Base-by-base conservation (phyloP, 2,888 invertebrate species). In the Hesperia comma region DNA sequence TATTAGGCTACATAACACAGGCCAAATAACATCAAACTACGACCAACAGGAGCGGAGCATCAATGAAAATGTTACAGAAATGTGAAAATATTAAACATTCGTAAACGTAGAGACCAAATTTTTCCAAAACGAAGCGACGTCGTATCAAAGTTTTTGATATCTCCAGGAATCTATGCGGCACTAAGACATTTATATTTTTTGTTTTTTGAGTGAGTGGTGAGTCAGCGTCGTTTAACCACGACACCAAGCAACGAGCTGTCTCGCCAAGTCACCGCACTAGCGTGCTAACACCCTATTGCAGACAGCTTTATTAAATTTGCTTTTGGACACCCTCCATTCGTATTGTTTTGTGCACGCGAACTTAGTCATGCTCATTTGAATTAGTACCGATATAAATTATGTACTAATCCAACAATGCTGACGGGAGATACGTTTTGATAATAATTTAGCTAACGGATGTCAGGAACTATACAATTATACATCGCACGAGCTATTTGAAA, bases 301-400 rank as follows among this genome's bases (percentile, higher is more conserved):
- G 51, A 19, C 21, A 51, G 51, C 12, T 51, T 51, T 46, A 51
- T 51, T 51, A 19, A 51, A 21, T 51, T 51, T 21, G 19, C 21
- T 46, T 26, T 26, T 26, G 26, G 3, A 26, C 26, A 26, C 26
- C 26, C 43, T 15, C 51, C 21, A 6, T 19, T 6, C 4, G 12
- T 51, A n/a, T 51, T 2, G 21, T 14, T 51, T 51, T 21, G 14
- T 14, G 21, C 51, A 51, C 51, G 51, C 51, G 14, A 51, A 51
- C 51, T 51, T 51, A 51, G 51, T 51, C 51, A 51, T 21, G 21
- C 14, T 51, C 8, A 46, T 51, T 51, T 51, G 51, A 19, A 21
- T 21, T 51, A 51, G 7, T 7, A 46, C 6, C 51, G 6, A 6
- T 51, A 19, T 14, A 14, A 14, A 21, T 37, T 37, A 12, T 37